Conservation (phyloP, 2,888 invertebrate genomes). For the Hermodice carunculata region DNA sequence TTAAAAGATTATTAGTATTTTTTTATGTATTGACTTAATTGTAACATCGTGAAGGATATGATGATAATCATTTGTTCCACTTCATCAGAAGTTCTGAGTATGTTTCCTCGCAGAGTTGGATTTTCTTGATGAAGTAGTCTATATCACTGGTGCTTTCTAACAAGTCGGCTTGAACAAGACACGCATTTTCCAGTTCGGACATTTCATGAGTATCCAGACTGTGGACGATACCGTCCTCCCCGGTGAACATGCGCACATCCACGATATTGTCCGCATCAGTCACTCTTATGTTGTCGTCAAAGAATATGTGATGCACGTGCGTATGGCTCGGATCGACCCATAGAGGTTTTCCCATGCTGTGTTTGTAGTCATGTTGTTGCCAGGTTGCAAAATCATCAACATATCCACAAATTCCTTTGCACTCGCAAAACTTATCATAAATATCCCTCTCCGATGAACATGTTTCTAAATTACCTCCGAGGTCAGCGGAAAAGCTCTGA, state of each 20-base stretch:
- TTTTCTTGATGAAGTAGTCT: conserved; percentile 61
- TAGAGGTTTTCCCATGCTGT: conserved; percentile 61
- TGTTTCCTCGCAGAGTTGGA: conserved; percentile 57
- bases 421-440: conserved; percentile 53
- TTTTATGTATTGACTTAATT: no score
- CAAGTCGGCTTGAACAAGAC: conserved; percentile 66
- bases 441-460: conserved; percentile 49
- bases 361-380: conserved; percentile 60
- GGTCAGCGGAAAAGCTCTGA: neutral
- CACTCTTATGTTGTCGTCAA: conserved; percentile 67
- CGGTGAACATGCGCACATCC: conserved; percentile 58
- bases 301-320: conserved; percentile 65
- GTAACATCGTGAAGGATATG: no score
- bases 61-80: no score
- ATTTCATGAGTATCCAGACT: conserved; percentile 44
- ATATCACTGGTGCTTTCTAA: conserved; percentile 56
- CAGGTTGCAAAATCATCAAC: conserved; percentile 65
- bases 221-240: conserved; percentile 34
- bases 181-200: conserved; percentile 56
- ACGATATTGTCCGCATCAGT: conserved; percentile 66
- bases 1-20: no score
- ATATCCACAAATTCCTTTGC: conserved; percentile 59
- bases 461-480: conserved; percentile 32
- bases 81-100: no score
- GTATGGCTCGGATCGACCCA: conserved; percentile 60